Evolutionary conservation across 2,113 vertebrate genomes (phyloP).

Genomic region (Oreochromis spilurus): DNA sequence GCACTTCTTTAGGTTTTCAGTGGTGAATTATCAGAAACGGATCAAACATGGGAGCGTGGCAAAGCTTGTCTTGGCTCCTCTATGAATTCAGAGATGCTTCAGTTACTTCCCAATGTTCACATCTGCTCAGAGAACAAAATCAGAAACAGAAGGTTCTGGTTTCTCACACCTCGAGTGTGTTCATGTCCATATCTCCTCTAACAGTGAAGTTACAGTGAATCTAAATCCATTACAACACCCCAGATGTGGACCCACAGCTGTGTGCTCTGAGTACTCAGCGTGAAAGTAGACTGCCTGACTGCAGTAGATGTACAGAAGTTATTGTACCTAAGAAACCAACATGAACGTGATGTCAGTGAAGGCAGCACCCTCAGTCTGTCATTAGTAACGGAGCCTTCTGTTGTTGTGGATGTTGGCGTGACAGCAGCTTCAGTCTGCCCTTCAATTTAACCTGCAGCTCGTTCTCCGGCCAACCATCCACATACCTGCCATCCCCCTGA

Average conservation of each 20-base stretch:
- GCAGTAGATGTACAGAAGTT: not conserved
- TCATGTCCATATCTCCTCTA: too few species aligned
- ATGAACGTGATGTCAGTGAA: not conserved
- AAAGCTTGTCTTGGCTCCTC: too few species aligned
- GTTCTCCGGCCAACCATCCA: not conserved
- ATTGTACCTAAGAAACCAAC: not conserved
- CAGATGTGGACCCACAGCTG: not conserved
- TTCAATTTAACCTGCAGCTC: conserved; percentile 15
- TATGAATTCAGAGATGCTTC: not conserved
- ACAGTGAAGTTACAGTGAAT: not conserved
- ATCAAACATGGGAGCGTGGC: too few species aligned
- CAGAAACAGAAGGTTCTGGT: too few species aligned
- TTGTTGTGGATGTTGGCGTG: not conserved
- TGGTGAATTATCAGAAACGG: not conserved
- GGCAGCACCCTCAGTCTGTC: not conserved
- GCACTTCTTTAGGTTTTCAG: not conserved
- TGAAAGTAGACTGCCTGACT: not conserved
- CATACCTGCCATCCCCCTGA: not conserved
- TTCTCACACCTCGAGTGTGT: too few species aligned
- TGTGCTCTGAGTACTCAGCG: not conserved
- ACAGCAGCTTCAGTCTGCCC: conserved; percentile 1
- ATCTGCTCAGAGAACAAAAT: not conserved
- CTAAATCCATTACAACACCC: not conserved
- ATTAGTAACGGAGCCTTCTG: not conserved
- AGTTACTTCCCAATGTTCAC: not conserved